These are phyloP conservation scores for Triplophysa tibetana DNA, from an alignment of 2,113 vertebrate species.

Conservation along the genomic window DNA sequence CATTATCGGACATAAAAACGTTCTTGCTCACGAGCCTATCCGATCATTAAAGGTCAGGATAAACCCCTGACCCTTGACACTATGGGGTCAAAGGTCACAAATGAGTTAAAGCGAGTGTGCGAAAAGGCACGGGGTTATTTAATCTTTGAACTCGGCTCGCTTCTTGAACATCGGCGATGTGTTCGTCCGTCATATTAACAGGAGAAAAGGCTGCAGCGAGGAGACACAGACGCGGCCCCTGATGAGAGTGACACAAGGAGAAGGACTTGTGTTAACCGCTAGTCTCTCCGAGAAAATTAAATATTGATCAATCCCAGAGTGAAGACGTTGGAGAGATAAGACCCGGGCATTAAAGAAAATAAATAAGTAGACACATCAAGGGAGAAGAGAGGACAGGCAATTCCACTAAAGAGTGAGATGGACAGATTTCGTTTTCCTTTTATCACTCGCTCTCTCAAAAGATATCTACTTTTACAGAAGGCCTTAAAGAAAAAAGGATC, in stretches of 20 bases:
- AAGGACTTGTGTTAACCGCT: slow-evolving; percentile 40
- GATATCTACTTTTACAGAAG: slow-evolving; percentile 53
- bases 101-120: slow-evolving; percentile 60
- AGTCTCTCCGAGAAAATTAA: slow-evolving; percentile 85
- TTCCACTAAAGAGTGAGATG: slow-evolving; percentile 53
- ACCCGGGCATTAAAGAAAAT: slow-evolving; percentile 56
- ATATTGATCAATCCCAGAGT: slow-evolving; percentile 86
- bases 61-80: slow-evolving; percentile 65
- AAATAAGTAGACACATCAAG: slow-evolving; percentile 72
- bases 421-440: slow-evolving; percentile 48
- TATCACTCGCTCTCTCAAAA: slow-evolving; percentile 31
- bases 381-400: slow-evolving; percentile 46
- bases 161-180: slow-evolving; percentile 64
- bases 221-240: slow-evolving; percentile 40
- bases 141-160: slow-evolving; percentile 53
- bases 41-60: slow-evolving; percentile 65
- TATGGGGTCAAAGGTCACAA: slow-evolving; percentile 68
- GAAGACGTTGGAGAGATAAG: slow-evolving; percentile 75
- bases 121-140: slow-evolving; percentile 53
- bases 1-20: slow-evolving; percentile 60
- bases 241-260: slow-evolving; percentile 42
- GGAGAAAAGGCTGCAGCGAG: slow-evolving; percentile 32
- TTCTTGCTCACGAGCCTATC: slow-evolving; percentile 59
- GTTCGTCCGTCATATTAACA: slow-evolving; percentile 20
- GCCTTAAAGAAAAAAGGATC: slow-evolving; percentile 6